Conservation (phyloP, 2,113 vertebrate species). For the Cisticola juncidis region DNA sequence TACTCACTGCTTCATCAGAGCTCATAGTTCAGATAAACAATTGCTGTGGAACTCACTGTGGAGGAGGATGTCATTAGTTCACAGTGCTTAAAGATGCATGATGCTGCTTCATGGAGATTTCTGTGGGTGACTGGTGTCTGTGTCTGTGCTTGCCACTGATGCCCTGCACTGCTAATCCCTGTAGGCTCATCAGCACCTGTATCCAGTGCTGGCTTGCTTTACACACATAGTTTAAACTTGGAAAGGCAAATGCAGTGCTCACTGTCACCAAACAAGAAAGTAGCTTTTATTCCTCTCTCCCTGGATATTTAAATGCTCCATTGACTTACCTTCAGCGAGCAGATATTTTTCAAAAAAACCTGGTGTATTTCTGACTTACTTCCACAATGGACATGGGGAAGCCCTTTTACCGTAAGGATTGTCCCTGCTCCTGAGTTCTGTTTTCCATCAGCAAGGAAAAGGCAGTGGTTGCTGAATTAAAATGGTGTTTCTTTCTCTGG, state of each 20-base stretch:
- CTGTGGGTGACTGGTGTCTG: not conserved
- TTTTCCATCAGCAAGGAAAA: not conserved
- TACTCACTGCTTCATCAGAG: not conserved
- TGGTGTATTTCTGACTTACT: not conserved
- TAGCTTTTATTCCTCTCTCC: not conserved
- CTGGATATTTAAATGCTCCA: not conserved
- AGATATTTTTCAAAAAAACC: not conserved
- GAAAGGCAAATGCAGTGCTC: not conserved
- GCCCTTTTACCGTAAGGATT: not conserved
- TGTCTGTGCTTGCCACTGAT: not conserved
- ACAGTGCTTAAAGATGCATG: not conserved
- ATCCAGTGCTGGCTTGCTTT: fast-evolving
- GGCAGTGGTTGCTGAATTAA: not conserved
- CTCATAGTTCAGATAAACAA: not conserved
- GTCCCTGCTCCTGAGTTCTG: not conserved
- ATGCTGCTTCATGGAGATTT: not conserved
- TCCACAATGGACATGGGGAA: not conserved
- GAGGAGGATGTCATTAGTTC: not conserved
- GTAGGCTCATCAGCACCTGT: not conserved
- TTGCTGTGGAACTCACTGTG: not conserved
- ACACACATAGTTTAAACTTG: not conserved
- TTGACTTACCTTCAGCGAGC: not conserved
- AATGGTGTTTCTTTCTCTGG: not conserved
- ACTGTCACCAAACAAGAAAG: not conserved
- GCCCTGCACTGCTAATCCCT: not conserved